Evolutionary conservation across 2,888 invertebrate species (phyloP).

Genomic region (Rhagonycha lutea): DNA sequence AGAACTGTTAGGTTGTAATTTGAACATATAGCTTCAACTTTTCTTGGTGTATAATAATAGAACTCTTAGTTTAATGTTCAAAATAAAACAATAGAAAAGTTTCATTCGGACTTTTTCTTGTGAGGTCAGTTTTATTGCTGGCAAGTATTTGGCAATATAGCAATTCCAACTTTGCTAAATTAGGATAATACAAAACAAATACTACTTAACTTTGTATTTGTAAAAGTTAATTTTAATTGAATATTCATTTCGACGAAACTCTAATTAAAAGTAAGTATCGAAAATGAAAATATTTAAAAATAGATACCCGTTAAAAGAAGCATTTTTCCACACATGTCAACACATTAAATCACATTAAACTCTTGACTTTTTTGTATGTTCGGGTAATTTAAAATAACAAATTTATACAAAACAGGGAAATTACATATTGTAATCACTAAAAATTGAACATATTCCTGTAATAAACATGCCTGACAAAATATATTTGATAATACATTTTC

Average conservation of each 20-base stretch:
- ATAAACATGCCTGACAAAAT: conserved; percentile 12
- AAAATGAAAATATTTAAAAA: neutral
- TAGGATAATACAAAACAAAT: conserved; percentile 6
- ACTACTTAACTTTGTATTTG: conserved; percentile 5
- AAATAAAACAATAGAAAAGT: conserved; percentile 17
- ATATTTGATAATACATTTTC: conserved; percentile 17
- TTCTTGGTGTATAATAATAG: conserved; percentile 12
- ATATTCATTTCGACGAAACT: neutral
- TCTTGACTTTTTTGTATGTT: neutral
- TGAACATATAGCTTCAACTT: conserved; percentile 17
- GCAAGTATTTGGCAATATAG: conserved; percentile 15
- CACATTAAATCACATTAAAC: neutral
- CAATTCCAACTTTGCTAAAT: conserved; percentile 14
- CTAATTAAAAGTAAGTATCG: neutral
- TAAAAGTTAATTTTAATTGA: neutral
- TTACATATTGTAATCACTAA: conserved; percentile 10
- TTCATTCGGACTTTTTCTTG: conserved; percentile 9
- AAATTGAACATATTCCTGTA: conserved; percentile 11
- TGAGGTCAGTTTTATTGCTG: conserved; percentile 12
- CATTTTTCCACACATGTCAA: neutral
- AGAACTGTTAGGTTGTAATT: conserved; percentile 7
- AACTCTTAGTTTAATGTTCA: conserved; percentile 12
- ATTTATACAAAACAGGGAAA: neutral
- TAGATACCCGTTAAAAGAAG: neutral
- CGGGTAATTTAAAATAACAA: neutral